phyloP scores from a whole-genome alignment of 1,140 invertebrate species.

The Leptoteleia sp. region DNA sequence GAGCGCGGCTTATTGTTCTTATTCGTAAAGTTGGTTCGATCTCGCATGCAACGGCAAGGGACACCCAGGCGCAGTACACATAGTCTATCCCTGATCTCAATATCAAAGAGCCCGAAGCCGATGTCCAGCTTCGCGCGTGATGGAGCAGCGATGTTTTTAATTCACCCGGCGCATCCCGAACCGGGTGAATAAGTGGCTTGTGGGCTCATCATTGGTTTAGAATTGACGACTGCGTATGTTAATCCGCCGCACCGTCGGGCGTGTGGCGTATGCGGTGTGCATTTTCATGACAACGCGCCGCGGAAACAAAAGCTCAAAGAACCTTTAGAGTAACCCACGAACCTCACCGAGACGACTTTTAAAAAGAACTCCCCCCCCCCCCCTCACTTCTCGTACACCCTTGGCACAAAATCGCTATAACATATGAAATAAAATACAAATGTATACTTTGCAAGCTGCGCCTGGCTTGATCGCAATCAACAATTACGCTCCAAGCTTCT shows the following conservation, averaged over 20 bases:
- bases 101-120: conserved; percentile 67
- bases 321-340: conserved; percentile 23
- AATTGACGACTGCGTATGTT: conserved; percentile 63
- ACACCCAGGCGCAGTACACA: conserved; percentile 48
- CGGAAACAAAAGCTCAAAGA: conserved; percentile 29
- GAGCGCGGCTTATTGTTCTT: conserved; percentile 35
- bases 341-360: conserved; percentile 15
- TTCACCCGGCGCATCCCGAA: conserved; percentile 53
- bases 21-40: conserved; percentile 36
- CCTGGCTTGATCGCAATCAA: too few species aligned
- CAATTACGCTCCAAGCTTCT: too few species aligned
- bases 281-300: conserved; percentile 48
- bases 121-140: conserved; percentile 62
- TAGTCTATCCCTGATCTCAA: conserved; percentile 63
- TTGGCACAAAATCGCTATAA: too few species aligned
- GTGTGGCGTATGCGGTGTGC: conserved; percentile 51
- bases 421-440: too few species aligned
- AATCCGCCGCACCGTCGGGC: conserved; percentile 27
- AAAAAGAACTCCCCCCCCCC: conserved; percentile 3
- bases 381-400: too few species aligned
- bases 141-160: conserved; percentile 66
- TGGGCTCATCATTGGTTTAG: conserved; percentile 55
- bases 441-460: too few species aligned
- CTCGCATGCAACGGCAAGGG: conserved; percentile 38
- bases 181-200: conserved; percentile 62